phyloP scores from a whole-genome alignment of 2,797 vertebrate species.

The Microctenopoma stevenorrisi region DNA sequence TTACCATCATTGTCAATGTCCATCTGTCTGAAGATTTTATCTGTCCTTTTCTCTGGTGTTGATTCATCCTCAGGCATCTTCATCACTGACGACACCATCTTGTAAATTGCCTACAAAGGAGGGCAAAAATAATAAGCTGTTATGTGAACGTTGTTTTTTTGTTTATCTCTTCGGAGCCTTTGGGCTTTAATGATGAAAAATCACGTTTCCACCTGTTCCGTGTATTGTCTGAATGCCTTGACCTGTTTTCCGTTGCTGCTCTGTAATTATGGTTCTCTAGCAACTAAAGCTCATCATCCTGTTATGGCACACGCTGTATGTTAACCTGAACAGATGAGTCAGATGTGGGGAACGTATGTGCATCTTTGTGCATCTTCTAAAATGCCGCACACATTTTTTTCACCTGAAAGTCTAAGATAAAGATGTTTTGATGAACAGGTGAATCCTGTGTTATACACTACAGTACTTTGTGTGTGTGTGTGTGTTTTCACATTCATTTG shows the following conservation, averaged over 20 bases:
- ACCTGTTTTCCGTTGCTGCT: conserved; percentile 34
- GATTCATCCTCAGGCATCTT: conserved; percentile 99
- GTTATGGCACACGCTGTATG: conserved; percentile 9
- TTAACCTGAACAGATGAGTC: not conserved
- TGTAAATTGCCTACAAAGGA: conserved; percentile 93
- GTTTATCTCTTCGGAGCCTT: conserved; percentile 14
- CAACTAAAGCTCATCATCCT: conserved; percentile 27
- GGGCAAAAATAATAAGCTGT: conserved; percentile 1
- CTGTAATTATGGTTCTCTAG: conserved; percentile 25
- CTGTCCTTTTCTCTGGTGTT: conserved; percentile 97
- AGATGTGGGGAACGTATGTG: not conserved
- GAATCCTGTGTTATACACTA: conserved; percentile 34
- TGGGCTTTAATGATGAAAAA: not conserved
- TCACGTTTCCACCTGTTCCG: conserved; percentile 4
- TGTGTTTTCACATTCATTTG: conserved; percentile 68
- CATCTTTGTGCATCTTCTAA: conserved; percentile 10
- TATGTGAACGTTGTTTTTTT: not conserved
- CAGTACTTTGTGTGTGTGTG: conserved; percentile 37
- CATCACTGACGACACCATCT: conserved; percentile 99
- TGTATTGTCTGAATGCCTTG: conserved; percentile 19
- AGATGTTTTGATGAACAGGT: conserved; percentile 33
- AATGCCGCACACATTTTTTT: conserved; percentile 4
- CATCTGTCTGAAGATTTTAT: conserved; percentile 99
- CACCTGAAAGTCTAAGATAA: conserved; percentile 7
- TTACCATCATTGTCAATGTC: conserved; percentile 98